phyloP scores from a whole-genome alignment of 2,888 invertebrate genomes.

The Lochmaea capreae region DNA sequence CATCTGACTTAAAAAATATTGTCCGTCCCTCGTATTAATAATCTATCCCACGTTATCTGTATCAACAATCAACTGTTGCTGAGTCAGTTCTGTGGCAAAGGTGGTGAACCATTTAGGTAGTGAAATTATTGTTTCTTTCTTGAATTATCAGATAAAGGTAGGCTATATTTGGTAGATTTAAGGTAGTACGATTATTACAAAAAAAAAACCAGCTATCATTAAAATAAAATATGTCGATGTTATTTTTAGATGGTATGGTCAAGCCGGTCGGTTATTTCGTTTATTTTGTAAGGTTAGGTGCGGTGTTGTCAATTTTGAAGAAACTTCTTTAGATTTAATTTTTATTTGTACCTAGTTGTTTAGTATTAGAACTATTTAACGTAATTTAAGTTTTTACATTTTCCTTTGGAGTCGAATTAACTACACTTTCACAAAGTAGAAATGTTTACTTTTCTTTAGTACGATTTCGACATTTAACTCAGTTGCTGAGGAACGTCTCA shows the following conservation, averaged over 20 bases:
- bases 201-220: background rate
- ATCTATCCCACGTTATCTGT: background rate
- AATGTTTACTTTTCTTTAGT: too few relatives aligned
- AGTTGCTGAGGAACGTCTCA: too few relatives aligned
- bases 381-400: too few relatives aligned
- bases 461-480: too few relatives aligned
- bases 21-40: background rate
- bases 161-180: conserved; percentile 17
- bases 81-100: conserved; percentile 7
- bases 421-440: too few relatives aligned
- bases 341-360: too few relatives aligned
- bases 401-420: too few relatives aligned
- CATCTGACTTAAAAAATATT: background rate
- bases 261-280: background rate
- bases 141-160: conserved; percentile 22
- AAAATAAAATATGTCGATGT: conserved; percentile 6
- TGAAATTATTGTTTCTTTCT: conserved; percentile 25
- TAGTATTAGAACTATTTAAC: too few relatives aligned
- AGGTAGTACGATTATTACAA: conserved; percentile 4
- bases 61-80: background rate
- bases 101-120: conserved; percentile 26
- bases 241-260: conserved; percentile 18
- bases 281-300: conserved; percentile 27
- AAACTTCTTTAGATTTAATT: background rate
- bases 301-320: conserved; percentile 6